phyloP scores from a whole-genome alignment of 2,888 invertebrate species.

The Resseliella maxima region DNA sequence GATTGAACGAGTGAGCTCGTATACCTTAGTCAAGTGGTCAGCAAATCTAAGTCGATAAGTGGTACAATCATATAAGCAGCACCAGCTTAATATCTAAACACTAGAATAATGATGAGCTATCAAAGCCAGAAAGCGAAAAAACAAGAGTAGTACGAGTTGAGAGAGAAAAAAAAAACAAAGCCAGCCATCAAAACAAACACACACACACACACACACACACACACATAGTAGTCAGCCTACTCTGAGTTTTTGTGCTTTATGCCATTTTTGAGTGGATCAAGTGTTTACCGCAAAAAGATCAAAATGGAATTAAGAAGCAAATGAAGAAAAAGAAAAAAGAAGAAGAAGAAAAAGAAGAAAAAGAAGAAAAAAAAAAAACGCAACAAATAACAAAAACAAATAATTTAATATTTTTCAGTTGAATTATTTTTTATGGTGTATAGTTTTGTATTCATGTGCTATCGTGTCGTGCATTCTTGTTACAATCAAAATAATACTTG shows the following conservation, averaged over 20 bases:
- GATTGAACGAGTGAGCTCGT: too few relatives aligned
- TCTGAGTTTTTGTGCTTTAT: background rate
- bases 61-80: background rate
- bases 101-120: conserved; percentile 47
- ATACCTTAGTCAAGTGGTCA: too few relatives aligned
- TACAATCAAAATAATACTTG: background rate
- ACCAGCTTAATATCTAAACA: background rate
- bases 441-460: conserved; percentile 39
- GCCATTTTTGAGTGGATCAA: background rate
- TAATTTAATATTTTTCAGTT: conserved; percentile 45
- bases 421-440: conserved; percentile 51
- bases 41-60: conserved; percentile 24
- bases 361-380: too few relatives aligned
- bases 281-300: background rate
- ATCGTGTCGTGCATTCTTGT: conserved; percentile 28
- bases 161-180: background rate
- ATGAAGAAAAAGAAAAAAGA: too few relatives aligned
- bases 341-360: too few relatives aligned
- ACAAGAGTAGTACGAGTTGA: background rate
- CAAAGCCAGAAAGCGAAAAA: conserved; percentile 29
- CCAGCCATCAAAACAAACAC: too few relatives aligned
- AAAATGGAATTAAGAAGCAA: background rate
- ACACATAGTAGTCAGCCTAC: background rate
- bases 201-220: too few relatives aligned
- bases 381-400: conserved; percentile 11